A percentile compares a stretch with the other conserved stretches of the same genome.
Conservation (phyloP, 1,140 invertebrate species). For the Diplogasteroides magnus region DNA sequence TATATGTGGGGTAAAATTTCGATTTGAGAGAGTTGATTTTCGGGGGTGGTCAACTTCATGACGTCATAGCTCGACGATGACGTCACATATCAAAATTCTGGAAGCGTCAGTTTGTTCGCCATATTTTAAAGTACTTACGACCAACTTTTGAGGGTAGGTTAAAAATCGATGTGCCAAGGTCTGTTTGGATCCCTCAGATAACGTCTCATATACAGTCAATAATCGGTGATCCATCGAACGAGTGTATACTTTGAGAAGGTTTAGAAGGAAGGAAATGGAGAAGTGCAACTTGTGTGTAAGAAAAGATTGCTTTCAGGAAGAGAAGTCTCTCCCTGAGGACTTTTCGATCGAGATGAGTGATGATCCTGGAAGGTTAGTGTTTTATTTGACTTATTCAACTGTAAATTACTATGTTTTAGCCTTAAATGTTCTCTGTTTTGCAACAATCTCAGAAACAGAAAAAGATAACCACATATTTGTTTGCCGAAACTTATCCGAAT, state of each 20-base stretch:
- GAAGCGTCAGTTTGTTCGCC: too few relatives aligned
- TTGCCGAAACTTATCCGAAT: slow-evolving; percentile 13
- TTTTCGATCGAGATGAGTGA: slow-evolving; percentile 2
- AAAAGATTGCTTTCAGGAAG: slow-evolving; percentile 5
- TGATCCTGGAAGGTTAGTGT: slow-evolving; percentile 17
- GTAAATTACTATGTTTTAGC: neutral
- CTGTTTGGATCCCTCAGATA: too few relatives aligned
- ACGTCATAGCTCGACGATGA: too few relatives aligned
- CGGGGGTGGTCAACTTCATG: too few relatives aligned
- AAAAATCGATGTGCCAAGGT: too few relatives aligned
- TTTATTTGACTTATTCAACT: neutral
- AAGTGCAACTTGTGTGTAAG: too few relatives aligned
- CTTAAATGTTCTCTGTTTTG: neutral
- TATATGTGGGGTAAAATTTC: too few relatives aligned
- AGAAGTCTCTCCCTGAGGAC: slow-evolving; percentile 1
- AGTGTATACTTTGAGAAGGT: slow-evolving; percentile 9
- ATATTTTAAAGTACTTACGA: too few relatives aligned
- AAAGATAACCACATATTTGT: neutral
- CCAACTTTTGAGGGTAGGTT: too few relatives aligned
- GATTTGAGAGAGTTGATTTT: too few relatives aligned
- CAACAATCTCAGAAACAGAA: neutral
- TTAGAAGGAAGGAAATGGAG: neutral
- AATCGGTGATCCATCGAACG: neutral
- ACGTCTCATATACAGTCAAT: too few relatives aligned
- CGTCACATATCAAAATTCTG: too few relatives aligned